phyloP scores from a whole-genome alignment of 2,113 vertebrate species.

The Paracanthobrama guichenoti region DNA sequence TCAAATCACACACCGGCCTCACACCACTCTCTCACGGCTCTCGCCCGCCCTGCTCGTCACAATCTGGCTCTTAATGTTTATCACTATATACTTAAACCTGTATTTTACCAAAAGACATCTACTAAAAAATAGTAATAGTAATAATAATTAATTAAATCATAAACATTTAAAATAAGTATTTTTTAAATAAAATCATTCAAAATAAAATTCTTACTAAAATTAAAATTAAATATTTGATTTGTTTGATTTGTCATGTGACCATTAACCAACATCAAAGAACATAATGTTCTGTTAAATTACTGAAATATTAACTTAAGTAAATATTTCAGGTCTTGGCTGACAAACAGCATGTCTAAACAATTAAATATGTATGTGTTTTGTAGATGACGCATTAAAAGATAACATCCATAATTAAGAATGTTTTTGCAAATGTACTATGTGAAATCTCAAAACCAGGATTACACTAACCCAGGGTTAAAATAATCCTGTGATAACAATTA shows the following conservation, averaged over 20 bases:
- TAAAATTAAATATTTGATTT: no score
- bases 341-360: not conserved
- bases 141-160: no score
- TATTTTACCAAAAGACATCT: no score
- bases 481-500: not conserved
- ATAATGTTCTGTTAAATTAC: not conserved
- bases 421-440: not conserved
- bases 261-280: not conserved
- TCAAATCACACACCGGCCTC: no score
- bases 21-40: no score
- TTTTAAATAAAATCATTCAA: no score
- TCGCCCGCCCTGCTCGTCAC: no score
- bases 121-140: no score
- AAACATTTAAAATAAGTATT: no score
- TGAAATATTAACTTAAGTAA: not conserved
- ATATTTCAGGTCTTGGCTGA: not conserved
- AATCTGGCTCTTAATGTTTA: no score
- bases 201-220: no score
- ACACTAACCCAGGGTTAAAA: not conserved
- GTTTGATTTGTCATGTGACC: not conserved
- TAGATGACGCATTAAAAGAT: not conserved
- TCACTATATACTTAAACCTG: no score
- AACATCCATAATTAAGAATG: not conserved
- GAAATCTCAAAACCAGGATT: not conserved
- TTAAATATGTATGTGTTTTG: not conserved